phyloP scores from a whole-genome alignment of 2,888 invertebrate species.

The Coelinius sp. region DNA sequence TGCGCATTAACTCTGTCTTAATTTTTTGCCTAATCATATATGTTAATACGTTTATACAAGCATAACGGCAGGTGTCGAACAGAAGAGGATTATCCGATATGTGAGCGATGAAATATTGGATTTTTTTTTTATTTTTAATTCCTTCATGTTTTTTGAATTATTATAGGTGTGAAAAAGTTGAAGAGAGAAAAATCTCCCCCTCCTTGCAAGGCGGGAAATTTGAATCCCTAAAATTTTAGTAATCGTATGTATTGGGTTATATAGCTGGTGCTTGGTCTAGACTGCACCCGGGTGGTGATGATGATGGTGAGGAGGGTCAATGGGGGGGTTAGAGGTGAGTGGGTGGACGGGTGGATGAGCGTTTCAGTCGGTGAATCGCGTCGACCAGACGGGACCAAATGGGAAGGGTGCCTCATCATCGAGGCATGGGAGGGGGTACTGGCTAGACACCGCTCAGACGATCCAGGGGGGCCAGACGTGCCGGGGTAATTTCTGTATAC shows the following conservation, averaged over 20 bases:
- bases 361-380: conserved; percentile 31
- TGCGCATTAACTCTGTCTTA: not conserved
- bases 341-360: conserved; percentile 64
- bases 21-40: conserved; percentile 14
- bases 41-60: too few species aligned
- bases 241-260: conserved; percentile 49
- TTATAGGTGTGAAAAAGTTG: too few species aligned
- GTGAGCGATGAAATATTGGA: too few species aligned
- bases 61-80: too few species aligned
- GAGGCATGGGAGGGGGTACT: conserved; percentile 69
- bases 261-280: conserved; percentile 61
- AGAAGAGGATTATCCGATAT: too few species aligned
- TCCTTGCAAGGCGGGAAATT: too few species aligned
- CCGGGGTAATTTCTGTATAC: conserved; percentile 51
- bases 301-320: conserved; percentile 54
- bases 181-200: too few species aligned
- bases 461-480: conserved; percentile 65
- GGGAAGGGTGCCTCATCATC: conserved; percentile 61
- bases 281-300: conserved; percentile 61
- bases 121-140: too few species aligned
- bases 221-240: too few species aligned
- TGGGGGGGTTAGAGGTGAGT: conserved; percentile 63
- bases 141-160: too few species aligned
- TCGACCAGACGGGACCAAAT: conserved; percentile 48
- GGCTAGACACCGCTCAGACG: conserved; percentile 72